Base-by-base conservation (phyloP, 2,113 vertebrate genomes). In the Himantopus leucocephalus region DNA sequence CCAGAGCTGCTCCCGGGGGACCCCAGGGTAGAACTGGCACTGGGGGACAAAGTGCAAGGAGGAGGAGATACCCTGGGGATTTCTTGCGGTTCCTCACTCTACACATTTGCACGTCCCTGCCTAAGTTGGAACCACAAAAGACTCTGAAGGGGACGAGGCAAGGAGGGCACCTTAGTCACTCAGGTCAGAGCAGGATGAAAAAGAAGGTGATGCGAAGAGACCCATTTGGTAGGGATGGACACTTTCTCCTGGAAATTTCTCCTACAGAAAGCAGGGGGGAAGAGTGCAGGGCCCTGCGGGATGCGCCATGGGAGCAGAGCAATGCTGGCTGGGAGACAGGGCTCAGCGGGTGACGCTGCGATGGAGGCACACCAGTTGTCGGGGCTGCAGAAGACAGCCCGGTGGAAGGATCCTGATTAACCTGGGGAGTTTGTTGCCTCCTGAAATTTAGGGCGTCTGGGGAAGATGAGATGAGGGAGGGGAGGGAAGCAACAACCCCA, bases 331-430 rank as follows among this genome's bases (percentile, higher is more conserved):
- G 75, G 37, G 41, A 67, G 71, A 58, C 21, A 72, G 24, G 39
- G 68, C 32, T 77, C 83, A 62, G 8, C 1, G 3, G 43, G 52
- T 89, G 72, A 71, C 2, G 6, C 67, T 63, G 45, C 0, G 0
- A 35, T 48, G 53, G 66, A 72, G 73, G 43, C 60, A 35, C 30
- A 45, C 8, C 14, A 29, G 26, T 56, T 79, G 29, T 47, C 8
- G 4, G 58, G 60, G 48, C 39, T 82, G 77, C 48, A 60, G 53
- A 70, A 90, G 58, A 23, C 4, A 76, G 48, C 1, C 1, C 14
- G 6, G n/a, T 73, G 48, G n/a, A 71, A 56, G 67, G 62, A 56
- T 72, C 52, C 60, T 45, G 3, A 41, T 32, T 83, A 77, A 48
- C 12, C 21, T 74, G 37, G 24, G 63, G 35, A 80, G 19, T 22